Percentiles rank a stretch among this genome's conserved stretches.
Conservation (phyloP, 2,113 vertebrate genomes). For the Anoura caudifer region DNA sequence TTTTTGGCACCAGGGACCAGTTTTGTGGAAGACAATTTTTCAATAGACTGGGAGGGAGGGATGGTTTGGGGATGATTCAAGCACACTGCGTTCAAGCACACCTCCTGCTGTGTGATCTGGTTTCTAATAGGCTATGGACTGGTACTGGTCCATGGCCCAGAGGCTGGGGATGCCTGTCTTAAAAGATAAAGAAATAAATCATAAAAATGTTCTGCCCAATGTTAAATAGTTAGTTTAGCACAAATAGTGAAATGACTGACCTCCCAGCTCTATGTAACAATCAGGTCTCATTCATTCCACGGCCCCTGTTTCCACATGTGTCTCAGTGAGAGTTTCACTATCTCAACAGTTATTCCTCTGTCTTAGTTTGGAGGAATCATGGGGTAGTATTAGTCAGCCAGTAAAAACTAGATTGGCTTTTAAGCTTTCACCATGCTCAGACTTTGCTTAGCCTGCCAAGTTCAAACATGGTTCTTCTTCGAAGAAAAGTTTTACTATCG, state of each 20-base stretch:
- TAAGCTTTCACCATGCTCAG: slow-evolving; percentile 41
- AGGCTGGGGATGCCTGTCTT: not conserved
- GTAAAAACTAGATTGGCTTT: slow-evolving; percentile 49
- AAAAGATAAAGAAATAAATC: not conserved
- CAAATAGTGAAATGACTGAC: not conserved
- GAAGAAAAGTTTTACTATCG: slow-evolving; percentile 45
- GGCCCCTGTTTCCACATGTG: not conserved
- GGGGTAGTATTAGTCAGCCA: slow-evolving; percentile 31
- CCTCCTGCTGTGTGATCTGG: no score
- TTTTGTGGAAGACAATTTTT: no score
- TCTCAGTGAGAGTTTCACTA: not conserved
- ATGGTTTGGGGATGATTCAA: no score
- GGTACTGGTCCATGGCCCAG: no score
- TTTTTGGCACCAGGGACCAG: no score
- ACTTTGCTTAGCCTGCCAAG: slow-evolving; percentile 38
- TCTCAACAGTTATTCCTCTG: not conserved
- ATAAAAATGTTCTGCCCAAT: not conserved
- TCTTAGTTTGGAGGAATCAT: not conserved
- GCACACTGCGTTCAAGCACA: no score
- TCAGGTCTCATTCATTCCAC: not conserved
- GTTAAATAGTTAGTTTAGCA: not conserved
- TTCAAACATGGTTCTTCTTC: slow-evolving; percentile 34
- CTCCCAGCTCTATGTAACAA: not conserved
- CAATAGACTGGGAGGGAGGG: no score
- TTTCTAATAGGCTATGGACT: no score